These are phyloP conservation scores for Phoeniculus purpureus DNA, from an alignment of 2,797 vertebrate species.

Conservation along the genomic window DNA sequence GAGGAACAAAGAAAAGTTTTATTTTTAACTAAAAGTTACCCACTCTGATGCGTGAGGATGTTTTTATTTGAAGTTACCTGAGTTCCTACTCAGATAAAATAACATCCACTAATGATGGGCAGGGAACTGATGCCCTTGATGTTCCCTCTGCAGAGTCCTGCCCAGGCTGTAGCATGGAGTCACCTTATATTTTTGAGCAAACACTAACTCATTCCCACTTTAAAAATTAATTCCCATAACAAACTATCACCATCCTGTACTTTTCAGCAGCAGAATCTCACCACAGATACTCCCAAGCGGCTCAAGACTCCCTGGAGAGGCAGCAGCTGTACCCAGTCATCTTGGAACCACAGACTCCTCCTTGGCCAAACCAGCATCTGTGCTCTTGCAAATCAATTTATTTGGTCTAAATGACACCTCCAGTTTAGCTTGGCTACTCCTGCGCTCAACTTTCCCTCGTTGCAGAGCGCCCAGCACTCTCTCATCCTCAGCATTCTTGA, in stretches of 20 bases:
- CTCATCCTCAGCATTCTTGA: background rate
- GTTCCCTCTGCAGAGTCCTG: background rate
- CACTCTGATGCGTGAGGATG: background rate
- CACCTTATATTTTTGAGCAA: background rate
- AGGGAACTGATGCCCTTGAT: background rate
- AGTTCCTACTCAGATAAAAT: background rate
- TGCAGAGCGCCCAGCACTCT: accelerated
- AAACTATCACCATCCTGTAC: accelerated
- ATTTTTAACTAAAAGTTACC: background rate
- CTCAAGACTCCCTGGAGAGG: background rate
- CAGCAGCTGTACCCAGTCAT: background rate
- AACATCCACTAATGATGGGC: background rate
- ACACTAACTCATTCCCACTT: background rate
- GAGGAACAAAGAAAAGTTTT: background rate
- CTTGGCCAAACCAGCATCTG: accelerated
- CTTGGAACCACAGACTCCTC: background rate
- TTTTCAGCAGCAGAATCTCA: background rate
- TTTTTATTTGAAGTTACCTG: background rate
- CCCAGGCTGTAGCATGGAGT: background rate
- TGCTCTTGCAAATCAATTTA: background rate
- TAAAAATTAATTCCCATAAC: background rate
- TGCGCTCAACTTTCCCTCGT: background rate
- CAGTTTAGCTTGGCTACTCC: background rate
- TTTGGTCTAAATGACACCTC: background rate
- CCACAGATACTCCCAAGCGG: background rate